Percentiles rank a stretch among this genome's conserved stretches.
Evolutionary conservation across 2,113 vertebrate species (phyloP).

Genomic region (Bombycilla garrulus): DNA sequence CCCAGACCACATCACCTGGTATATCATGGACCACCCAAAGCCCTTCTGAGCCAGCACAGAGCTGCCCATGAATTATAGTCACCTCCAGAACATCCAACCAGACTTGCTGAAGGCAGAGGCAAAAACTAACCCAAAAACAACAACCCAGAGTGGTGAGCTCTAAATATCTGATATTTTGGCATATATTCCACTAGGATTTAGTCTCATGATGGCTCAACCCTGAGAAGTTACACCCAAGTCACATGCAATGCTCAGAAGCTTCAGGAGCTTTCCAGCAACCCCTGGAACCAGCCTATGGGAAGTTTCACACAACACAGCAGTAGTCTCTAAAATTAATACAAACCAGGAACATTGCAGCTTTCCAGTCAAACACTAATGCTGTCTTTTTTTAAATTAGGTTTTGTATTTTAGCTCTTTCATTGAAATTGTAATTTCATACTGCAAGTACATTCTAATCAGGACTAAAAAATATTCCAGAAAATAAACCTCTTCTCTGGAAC

Average conservation of each 20-base stretch:
- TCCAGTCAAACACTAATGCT: background rate
- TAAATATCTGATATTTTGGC: rapidly evolving
- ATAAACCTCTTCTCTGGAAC: background rate
- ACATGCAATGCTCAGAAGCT: background rate
- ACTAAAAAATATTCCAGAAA: background rate
- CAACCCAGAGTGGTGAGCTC: rapidly evolving
- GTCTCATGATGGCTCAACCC: background rate
- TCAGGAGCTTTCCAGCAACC: background rate
- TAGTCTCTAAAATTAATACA: background rate
- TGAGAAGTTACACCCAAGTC: background rate
- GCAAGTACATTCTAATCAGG: background rate
- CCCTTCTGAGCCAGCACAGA: background rate
- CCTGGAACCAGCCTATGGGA: background rate
- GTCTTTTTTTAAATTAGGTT: background rate
- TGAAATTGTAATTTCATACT: background rate
- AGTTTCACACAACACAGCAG: background rate
- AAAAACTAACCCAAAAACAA: background rate
- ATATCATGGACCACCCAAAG: background rate
- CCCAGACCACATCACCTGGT: background rate
- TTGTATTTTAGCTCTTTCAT: background rate
- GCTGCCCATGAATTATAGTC: background rate
- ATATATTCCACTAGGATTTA: background rate
- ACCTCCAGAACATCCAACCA: background rate
- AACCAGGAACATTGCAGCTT: background rate
- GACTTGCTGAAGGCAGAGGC: background rate